Conservation (phyloP, 2,888 invertebrate species). For the Lutraria lutraria region DNA sequence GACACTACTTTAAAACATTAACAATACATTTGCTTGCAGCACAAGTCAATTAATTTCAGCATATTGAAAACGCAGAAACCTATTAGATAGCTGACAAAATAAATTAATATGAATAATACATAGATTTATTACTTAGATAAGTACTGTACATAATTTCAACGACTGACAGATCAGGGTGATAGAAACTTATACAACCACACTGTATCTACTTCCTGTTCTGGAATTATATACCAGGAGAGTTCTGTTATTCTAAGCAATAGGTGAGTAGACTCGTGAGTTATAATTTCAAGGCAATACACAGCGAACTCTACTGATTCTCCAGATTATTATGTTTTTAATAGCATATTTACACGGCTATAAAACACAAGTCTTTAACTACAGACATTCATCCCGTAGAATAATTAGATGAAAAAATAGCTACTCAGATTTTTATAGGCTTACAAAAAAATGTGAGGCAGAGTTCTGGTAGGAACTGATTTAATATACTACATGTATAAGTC, state of each 20-base stretch:
- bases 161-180: background rate
- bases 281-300: slow-evolving; percentile 22
- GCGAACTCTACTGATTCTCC: background rate
- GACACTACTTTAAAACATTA: no score
- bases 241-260: slow-evolving; percentile 17
- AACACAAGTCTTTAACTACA: slow-evolving; percentile 5
- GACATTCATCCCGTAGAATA: background rate
- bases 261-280: background rate
- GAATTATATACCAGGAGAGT: background rate
- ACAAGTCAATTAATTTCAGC: no score
- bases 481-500: background rate
- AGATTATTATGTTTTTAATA: slow-evolving; percentile 26
- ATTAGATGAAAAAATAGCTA: slow-evolving; percentile 3
- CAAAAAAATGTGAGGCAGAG: background rate
- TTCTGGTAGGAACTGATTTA: background rate
- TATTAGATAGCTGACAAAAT: no score
- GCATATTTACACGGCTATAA: slow-evolving; percentile 9
- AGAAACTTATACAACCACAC: background rate
- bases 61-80: no score
- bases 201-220: background rate
- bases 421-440: background rate
- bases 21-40: no score
- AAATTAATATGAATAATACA: no score
- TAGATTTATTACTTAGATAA: no score
- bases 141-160: no score